phyloP scores from a whole-genome alignment of 2,888 invertebrate species.

The Zonitis immaculata region DNA sequence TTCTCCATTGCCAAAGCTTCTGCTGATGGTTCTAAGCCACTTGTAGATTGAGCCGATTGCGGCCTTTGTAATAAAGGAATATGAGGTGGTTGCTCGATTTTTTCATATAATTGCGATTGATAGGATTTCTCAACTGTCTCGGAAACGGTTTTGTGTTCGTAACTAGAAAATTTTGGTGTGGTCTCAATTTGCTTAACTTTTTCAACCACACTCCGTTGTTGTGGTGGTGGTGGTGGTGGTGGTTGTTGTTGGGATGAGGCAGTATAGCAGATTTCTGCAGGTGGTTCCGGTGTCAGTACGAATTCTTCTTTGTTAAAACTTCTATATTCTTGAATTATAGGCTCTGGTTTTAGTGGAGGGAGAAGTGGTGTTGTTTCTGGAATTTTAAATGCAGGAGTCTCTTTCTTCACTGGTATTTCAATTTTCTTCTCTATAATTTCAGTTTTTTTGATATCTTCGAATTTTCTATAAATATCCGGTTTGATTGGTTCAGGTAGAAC shows the following conservation, averaged over 20 bases:
- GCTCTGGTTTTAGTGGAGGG: background rate
- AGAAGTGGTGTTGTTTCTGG: slow-evolving; percentile 6
- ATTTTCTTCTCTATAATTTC: slow-evolving; percentile 25
- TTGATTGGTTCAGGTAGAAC: slow-evolving; percentile 40
- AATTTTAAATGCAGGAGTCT: slow-evolving; percentile 4
- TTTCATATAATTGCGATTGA: slow-evolving; percentile 38
- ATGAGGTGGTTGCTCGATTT: slow-evolving; percentile 30
- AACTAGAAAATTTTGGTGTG: slow-evolving; percentile 16
- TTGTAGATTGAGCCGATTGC: slow-evolving; percentile 22
- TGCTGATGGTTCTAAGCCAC: slow-evolving; percentile 49
- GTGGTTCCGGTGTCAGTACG: slow-evolving; percentile 62
- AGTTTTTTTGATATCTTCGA: slow-evolving; percentile 35
- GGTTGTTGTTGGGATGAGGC: too few relatives aligned
- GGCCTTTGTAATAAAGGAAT: slow-evolving; percentile 30
- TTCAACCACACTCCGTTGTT: slow-evolving; percentile 26
- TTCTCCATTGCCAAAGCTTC: slow-evolving; percentile 66
- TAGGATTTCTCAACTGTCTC: slow-evolving; percentile 33
- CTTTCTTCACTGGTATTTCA: slow-evolving; percentile 31
- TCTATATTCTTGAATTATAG: slow-evolving; percentile 14
- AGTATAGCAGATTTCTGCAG: slow-evolving; percentile 63
- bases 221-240: slow-evolving; percentile 49
- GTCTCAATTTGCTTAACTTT: slow-evolving; percentile 14
- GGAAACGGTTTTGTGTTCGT: slow-evolving; percentile 22
- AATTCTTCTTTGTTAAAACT: slow-evolving; percentile 45
- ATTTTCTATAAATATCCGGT: slow-evolving; percentile 48